phyloP scores from a whole-genome alignment of 2,888 invertebrate species.

The Allophyes oxyacanthae region DNA sequence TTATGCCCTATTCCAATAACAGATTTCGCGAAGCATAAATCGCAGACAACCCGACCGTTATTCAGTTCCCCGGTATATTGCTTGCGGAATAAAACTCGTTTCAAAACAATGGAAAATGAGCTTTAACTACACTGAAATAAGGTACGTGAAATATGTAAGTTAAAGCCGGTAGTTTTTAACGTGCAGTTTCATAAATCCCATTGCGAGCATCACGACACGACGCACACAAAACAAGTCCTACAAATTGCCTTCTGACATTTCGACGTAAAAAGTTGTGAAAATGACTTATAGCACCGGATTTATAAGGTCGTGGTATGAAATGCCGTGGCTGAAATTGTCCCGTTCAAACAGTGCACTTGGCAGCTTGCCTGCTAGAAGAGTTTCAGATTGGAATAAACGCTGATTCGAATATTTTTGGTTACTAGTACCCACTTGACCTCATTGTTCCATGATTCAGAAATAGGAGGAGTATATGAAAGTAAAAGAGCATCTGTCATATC shows the following conservation, averaged over 20 bases:
- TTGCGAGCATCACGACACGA: constrained; percentile 61
- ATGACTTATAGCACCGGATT: constrained; percentile 60
- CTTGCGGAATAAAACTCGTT: constrained; percentile 60
- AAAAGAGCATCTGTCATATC: constrained; percentile 6
- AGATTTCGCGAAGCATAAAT: constrained; percentile 73
- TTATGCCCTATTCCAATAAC: constrained; percentile 68
- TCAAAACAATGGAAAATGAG: constrained; percentile 46
- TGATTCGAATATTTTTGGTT: constrained; percentile 42
- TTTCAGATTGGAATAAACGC: constrained; percentile 50
- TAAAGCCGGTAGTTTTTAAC: constrained; percentile 61
- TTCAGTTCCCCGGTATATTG: constrained; percentile 67
- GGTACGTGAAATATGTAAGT: constrained; percentile 29
- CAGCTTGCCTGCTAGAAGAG: constrained; percentile 50
- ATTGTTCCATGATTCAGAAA: constrained; percentile 34
- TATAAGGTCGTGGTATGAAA: constrained; percentile 40
- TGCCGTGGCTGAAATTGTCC: constrained; percentile 41
- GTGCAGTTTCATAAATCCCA: constrained; percentile 71
- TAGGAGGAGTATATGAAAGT: constrained; percentile 1
- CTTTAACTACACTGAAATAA: constrained; percentile 43
- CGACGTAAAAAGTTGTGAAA: constrained; percentile 67
- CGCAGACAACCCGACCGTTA: constrained; percentile 67
- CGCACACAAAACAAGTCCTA: constrained; percentile 70
- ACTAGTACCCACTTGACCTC: constrained; percentile 30
- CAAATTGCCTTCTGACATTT: constrained; percentile 71
- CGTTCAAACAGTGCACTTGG: constrained; percentile 59